These are phyloP conservation scores for Anthoscopus minutus DNA, from an alignment of 2,113 vertebrate species.

Conservation along the genomic window DNA sequence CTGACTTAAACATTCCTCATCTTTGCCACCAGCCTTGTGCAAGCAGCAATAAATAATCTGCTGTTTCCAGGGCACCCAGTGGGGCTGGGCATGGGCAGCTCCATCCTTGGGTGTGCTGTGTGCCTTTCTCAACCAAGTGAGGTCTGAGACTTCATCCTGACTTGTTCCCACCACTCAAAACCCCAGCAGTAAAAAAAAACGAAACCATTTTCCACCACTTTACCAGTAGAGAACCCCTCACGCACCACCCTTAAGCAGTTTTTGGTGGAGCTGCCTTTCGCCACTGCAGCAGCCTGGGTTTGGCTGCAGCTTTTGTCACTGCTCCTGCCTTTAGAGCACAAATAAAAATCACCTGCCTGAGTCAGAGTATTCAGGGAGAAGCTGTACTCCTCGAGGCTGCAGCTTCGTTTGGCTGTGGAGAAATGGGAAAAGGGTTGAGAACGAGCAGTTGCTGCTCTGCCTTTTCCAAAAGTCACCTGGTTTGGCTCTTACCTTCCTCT, in stretches of 20 bases:
- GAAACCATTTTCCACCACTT: background rate
- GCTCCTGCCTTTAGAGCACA: background rate
- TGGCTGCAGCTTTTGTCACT: background rate
- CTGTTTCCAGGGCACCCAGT: background rate
- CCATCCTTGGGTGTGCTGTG: background rate
- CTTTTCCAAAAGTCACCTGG: background rate
- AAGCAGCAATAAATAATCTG: background rate
- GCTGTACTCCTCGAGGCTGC: conserved; percentile 72
- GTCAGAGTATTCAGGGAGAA: conserved; percentile 73
- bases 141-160: background rate
- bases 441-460: background rate
- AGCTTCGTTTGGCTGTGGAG: conserved; percentile 60
- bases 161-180: background rate
- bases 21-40: background rate
- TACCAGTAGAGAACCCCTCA: background rate
- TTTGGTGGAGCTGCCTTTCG: background rate
- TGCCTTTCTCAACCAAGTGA: rapidly evolving
- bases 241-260: background rate
- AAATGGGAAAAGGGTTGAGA: background rate
- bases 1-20: background rate
- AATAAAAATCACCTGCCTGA: conserved; percentile 52
- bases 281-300: background rate
- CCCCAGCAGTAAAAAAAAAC: background rate
- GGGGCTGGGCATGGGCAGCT: background rate
- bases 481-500: conserved; percentile 77